Conservation (phyloP, 30 jellyfish, hydroid and myxozoan genomes). For the Aurelia sp. region DNA sequence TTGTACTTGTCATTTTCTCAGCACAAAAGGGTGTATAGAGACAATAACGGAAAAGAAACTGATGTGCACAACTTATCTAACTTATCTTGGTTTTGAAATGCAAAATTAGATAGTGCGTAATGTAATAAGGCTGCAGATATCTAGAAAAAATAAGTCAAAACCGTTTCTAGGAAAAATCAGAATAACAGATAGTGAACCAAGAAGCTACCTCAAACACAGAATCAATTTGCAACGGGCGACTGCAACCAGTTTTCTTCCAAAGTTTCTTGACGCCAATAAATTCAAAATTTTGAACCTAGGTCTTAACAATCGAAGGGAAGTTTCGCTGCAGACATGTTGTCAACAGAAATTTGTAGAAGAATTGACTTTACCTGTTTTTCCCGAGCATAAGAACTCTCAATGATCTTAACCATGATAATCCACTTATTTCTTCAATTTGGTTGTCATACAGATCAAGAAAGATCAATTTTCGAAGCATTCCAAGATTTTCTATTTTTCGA, state of each 20-base stretch:
- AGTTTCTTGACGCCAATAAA: not conserved
- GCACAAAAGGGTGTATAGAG: too few species aligned
- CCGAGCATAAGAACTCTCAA: constrained; percentile 92
- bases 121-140: not conserved
- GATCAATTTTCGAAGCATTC: constrained; percentile 67
- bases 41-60: too few species aligned
- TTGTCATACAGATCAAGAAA: constrained; percentile 91
- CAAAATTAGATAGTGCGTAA: not conserved
- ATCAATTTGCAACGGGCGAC: too few species aligned
- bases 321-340: not conserved
- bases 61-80: too few species aligned
- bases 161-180: not conserved
- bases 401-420: constrained; percentile 68
- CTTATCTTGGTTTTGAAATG: too few species aligned
- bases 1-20: too few species aligned
- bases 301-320: too few species aligned
- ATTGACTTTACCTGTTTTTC: constrained; percentile 64
- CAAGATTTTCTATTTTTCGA: constrained; percentile 66
- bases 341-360: not conserved
- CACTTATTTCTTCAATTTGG: constrained; percentile 81
- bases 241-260: too few species aligned
- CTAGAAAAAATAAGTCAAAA: not conserved
- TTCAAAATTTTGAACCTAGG: not conserved
- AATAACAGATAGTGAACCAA: not conserved
- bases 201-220: not conserved